phyloP scores from a whole-genome alignment of 2,797 vertebrate genomes.

The Knipowitschia caucasica region DNA sequence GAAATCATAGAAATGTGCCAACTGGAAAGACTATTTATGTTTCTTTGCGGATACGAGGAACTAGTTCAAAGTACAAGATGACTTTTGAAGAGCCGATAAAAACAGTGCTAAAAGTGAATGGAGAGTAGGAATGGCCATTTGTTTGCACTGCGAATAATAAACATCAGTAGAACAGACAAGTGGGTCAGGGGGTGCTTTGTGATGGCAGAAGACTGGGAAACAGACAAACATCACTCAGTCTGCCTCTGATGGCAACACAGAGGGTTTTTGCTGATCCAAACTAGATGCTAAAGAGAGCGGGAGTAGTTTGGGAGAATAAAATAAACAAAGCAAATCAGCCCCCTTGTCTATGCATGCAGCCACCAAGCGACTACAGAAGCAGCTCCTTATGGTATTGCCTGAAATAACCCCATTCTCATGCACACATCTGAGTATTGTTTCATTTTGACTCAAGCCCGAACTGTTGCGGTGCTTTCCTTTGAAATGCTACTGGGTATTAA shows the following conservation, averaged over 20 bases:
- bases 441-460: constrained; percentile 30
- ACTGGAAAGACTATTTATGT: constrained; percentile 30
- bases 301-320: constrained; percentile 19
- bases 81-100: constrained; percentile 28
- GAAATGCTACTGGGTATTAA: constrained; percentile 30
- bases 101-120: constrained; percentile 35
- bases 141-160: constrained; percentile 37
- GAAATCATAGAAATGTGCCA: constrained; percentile 35
- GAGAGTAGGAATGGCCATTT: constrained; percentile 37
- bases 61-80: constrained; percentile 14
- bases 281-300: constrained; percentile 47
- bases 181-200: constrained; percentile 50
- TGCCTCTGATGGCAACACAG: constrained; percentile 52
- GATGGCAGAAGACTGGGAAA: constrained; percentile 33
- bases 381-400: constrained; percentile 27
- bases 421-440: constrained; percentile 16
- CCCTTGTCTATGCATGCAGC: constrained; percentile 40
- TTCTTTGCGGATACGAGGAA: constrained; percentile 27
- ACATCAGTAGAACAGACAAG: constrained; percentile 28
- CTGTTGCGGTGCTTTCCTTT: constrained; percentile 14
- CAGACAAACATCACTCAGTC: constrained; percentile 42
- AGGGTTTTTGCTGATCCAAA: constrained; percentile 54
- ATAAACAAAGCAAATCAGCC: constrained; percentile 58
- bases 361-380: constrained; percentile 33
- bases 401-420: constrained; percentile 33